phyloP scores from a whole-genome alignment of 1,140 invertebrate species.

The Caenorhabditis inopinata region DNA sequence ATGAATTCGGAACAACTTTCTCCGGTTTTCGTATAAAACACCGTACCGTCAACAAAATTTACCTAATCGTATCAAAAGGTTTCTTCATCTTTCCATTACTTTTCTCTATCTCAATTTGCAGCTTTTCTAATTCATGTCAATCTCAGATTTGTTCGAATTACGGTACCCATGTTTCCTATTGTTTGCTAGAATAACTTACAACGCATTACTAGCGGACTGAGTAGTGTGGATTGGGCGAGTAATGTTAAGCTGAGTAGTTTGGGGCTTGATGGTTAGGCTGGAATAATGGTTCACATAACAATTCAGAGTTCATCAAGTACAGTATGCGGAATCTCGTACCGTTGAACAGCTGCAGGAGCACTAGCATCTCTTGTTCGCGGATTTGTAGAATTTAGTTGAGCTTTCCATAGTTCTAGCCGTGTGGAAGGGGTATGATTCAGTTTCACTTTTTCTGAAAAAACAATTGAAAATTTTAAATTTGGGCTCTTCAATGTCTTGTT shows the following conservation, averaged over 20 bases:
- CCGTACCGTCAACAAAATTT: constrained; percentile 14
- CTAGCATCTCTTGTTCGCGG: not conserved
- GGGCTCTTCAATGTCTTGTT: no score
- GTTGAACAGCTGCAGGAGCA: constrained; percentile 4
- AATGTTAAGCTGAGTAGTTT: constrained; percentile 30
- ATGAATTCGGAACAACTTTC: constrained; percentile 30
- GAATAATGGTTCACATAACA: no score
- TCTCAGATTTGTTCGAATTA: not conserved
- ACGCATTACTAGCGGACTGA: constrained; percentile 24
- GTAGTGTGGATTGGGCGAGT: constrained; percentile 9
- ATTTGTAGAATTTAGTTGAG: not conserved
- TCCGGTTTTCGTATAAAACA: constrained; percentile 16
- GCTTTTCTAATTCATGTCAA: not conserved
- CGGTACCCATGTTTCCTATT: no score
- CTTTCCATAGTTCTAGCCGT: not conserved
- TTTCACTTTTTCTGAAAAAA: constrained; percentile 16
- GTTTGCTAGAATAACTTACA: not conserved
- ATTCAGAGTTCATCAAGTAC: no score
- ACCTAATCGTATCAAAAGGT: constrained; percentile 22
- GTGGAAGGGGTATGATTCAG: not conserved
- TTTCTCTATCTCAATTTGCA: not conserved
- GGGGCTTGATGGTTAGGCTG: constrained; percentile 25
- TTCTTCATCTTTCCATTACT: not conserved
- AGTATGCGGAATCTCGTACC: no score
- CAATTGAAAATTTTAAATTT: no score